Base-by-base conservation (phyloP, 2,797 vertebrate species). In the Enteromius thamalakanensis region DNA sequence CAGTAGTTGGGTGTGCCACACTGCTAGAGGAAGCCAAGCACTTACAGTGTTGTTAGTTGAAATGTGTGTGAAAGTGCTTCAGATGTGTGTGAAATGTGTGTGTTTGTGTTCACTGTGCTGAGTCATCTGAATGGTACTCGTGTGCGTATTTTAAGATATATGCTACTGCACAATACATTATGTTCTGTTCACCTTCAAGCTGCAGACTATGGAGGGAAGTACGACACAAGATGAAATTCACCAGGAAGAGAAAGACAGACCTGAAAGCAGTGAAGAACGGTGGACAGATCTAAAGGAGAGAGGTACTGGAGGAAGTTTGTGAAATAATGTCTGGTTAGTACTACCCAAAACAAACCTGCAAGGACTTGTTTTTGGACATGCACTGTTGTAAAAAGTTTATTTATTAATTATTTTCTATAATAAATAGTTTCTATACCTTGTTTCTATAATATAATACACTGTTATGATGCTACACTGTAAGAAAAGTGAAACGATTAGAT, bases 121-220 rank as follows among this genome's bases (percentile, higher is more conserved):
- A 87, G 70, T 89, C 86, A 85, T 85, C 19, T 79, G 47, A 67
- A 49, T 64, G 37, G 21, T 42, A 9, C 40, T 42, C 40, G 9
- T 11, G 9, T 42, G 40, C 2, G 3, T 11, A 1, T 45, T 45
- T 45, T 45, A 45, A 45, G 40, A 12, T 11, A 45, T 45, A 45
- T 45, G 42, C 42, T 1, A 12, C 55, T 23, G 10, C 17, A 40
- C 26, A 32, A 19, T 21, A 51, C 70, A 40, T 32, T 3, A 71
- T 15, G 2, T 80, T 47, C 15, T 72, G 42, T 53, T 53, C 11
- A 58, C 34, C 32, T 55, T 78, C 3, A 83, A 79, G 58, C 11
- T 81, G 81, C 78, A 79, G 75, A 80, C 19, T n/a, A 87, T 86
- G 87, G 86, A 87, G 49, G 75, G 70, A 55, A 80, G 23, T 23